Conservation (phyloP, 2,888 invertebrate species). For the Euphydryas editha region DNA sequence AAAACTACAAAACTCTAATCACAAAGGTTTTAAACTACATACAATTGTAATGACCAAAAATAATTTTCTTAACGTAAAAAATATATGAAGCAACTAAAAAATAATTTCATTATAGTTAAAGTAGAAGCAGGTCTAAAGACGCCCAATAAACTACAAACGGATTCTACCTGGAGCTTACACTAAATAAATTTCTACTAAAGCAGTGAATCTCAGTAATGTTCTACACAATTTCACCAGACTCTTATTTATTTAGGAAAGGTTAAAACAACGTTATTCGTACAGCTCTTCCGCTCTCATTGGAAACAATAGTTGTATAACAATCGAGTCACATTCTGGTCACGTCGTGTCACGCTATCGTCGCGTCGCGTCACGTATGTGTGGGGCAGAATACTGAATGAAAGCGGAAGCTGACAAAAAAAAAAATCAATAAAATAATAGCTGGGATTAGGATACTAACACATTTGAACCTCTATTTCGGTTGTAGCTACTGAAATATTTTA, state of each 20-base stretch:
- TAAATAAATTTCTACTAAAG: not conserved
- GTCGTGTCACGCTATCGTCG: conserved; percentile 16
- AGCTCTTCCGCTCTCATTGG: not conserved
- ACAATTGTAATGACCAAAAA: no score
- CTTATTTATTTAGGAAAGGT: conserved; percentile 13
- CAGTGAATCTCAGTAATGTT: not conserved
- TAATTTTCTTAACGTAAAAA: no score
- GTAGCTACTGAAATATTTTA: no score
- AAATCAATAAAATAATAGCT: conserved; percentile 8
- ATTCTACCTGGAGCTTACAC: not conserved
- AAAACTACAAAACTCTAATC: no score
- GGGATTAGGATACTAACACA: conserved; percentile 1
- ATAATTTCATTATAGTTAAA: no score
- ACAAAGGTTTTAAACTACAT: no score
- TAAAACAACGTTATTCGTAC: conserved; percentile 2
- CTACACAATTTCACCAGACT: not conserved
- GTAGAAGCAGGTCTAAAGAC: not conserved
- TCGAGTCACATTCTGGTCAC: conserved; percentile 16
- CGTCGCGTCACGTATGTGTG: conserved; percentile 1
- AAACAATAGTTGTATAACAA: conserved; percentile 14
- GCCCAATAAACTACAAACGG: not conserved
- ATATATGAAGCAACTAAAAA: no score
- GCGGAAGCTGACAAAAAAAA: conserved; percentile 6
- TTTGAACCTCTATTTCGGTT: no score
- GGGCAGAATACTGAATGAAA: not conserved